Percentiles rank a stretch among this genome's conserved stretches.
phyloP scores from a whole-genome alignment of 2,888 invertebrate genomes.

The Pachydiplax longipennis region DNA sequence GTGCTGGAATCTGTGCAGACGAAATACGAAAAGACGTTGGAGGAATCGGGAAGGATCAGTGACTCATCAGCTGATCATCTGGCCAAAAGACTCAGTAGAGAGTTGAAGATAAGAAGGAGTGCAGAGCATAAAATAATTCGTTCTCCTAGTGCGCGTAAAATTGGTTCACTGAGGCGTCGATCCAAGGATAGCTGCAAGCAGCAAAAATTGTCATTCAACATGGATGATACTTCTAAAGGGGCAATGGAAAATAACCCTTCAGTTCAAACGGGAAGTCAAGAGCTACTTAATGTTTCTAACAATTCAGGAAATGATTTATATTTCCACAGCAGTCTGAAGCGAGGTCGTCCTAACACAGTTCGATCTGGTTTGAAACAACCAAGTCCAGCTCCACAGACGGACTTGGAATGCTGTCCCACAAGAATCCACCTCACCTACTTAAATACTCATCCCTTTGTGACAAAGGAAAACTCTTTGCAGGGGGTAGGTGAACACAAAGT shows the following conservation, averaged over 20 bases:
- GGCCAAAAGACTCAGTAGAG: slow-evolving; percentile 74
- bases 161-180: slow-evolving; percentile 75
- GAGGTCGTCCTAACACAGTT: slow-evolving; percentile 64
- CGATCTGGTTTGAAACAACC: slow-evolving; percentile 59
- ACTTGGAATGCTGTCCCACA: not conserved
- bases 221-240: not conserved
- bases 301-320: not conserved
- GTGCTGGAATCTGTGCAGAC: slow-evolving; percentile 69
- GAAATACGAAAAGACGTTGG: slow-evolving; percentile 76
- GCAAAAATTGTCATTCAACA: not conserved
- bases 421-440: not conserved
- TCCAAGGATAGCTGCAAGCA: slow-evolving; percentile 67
- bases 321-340: slow-evolving; percentile 57
- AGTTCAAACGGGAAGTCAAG: not conserved
- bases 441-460: not conserved
- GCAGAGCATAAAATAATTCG: slow-evolving; percentile 74
- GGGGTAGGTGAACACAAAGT: not conserved
- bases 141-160: slow-evolving; percentile 83
- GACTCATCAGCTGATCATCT: slow-evolving; percentile 73
- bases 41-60: slow-evolving; percentile 65
- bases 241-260: not conserved
- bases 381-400: slow-evolving; percentile 50
- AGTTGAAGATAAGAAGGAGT: slow-evolving; percentile 76
- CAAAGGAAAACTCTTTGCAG: not conserved
- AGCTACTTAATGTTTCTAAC: not conserved